Evolutionary conservation across 2,797 vertebrate genomes (phyloP).

Genomic region (Xenentodon cancila): DNA sequence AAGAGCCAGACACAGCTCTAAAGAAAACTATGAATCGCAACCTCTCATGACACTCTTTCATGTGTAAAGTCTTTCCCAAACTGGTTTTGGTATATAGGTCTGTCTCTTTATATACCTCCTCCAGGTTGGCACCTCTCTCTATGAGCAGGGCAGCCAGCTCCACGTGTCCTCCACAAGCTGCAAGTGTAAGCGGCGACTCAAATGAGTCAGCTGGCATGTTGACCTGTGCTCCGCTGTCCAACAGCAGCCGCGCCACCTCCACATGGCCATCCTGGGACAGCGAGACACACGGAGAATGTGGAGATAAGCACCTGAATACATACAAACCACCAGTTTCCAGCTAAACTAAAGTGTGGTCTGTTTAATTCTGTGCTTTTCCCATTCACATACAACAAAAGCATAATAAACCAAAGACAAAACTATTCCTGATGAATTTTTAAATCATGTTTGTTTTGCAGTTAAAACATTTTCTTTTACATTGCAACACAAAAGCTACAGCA

Average conservation of each 20-base stretch:
- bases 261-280: slow-evolving; percentile 96
- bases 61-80: not conserved
- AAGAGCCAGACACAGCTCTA: too few relatives aligned
- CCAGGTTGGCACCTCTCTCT: slow-evolving; percentile 97
- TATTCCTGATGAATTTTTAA: not conserved
- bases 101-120: slow-evolving; percentile 80
- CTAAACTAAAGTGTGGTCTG: not conserved
- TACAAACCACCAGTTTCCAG: not conserved
- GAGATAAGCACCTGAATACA: slow-evolving; percentile 82
- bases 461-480: too few relatives aligned
- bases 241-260: slow-evolving; percentile 96
- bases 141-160: slow-evolving; percentile 96
- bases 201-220: slow-evolving; percentile 99
- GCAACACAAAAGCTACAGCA: too few relatives aligned
- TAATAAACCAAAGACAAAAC: not conserved
- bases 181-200: slow-evolving; percentile 95
- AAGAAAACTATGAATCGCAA: not conserved
- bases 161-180: slow-evolving; percentile 97
- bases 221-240: slow-evolving; percentile 98
- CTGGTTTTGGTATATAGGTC: not conserved
- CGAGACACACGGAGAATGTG: slow-evolving; percentile 78
- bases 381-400: not conserved
- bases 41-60: not conserved
- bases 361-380: not conserved
- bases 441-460: too few relatives aligned